Evolutionary conservation across 92 coral and sea anemone species (phyloP).

Genomic region (Porites rus): DNA sequence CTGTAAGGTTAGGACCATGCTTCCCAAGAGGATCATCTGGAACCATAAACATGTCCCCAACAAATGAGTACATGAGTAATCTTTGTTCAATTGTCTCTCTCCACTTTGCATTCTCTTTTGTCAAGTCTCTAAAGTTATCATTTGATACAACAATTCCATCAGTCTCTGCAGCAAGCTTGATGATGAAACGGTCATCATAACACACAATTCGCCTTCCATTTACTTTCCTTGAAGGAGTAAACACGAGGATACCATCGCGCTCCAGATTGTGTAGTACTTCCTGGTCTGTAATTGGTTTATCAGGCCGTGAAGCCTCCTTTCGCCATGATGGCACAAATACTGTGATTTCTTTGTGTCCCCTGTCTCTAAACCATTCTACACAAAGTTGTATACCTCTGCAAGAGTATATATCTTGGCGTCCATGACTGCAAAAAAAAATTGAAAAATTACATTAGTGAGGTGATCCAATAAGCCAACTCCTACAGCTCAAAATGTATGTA

Average conservation of each 20-base stretch:
- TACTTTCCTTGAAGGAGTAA: slow-evolving; percentile 95
- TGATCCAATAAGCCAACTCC: neutral
- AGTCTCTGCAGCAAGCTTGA: slow-evolving; percentile 90
- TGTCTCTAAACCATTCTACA: slow-evolving; percentile 86
- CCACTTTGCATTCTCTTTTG: slow-evolving; percentile 91
- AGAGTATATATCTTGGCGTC: slow-evolving; percentile 86
- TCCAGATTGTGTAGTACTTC: slow-evolving; percentile 85
- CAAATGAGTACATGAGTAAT: slow-evolving; percentile 97
- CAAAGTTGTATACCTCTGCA: slow-evolving; percentile 94
- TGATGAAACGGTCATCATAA: slow-evolving; percentile 94
- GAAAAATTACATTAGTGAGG: neutral
- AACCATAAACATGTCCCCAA: slow-evolving; percentile 94
- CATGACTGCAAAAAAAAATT: slow-evolving; percentile 75
- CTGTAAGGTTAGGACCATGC: slow-evolving; percentile 94
- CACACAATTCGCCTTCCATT: slow-evolving; percentile 98
- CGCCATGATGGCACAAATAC: slow-evolving; percentile 99
- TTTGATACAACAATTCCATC: slow-evolving; percentile 97
- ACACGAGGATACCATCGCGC: slow-evolving; percentile 77
- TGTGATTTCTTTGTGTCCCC: slow-evolving; percentile 94
- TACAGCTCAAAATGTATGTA: neutral
- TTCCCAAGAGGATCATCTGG: slow-evolving; percentile 99
- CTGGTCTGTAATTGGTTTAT: slow-evolving; percentile 88
- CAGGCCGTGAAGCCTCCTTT: slow-evolving; percentile 87
- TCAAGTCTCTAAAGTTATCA: slow-evolving; percentile 93
- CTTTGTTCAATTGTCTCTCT: slow-evolving; percentile 92